Conservation (phyloP, 2,888 invertebrate species). For the Byasa hedistus region DNA sequence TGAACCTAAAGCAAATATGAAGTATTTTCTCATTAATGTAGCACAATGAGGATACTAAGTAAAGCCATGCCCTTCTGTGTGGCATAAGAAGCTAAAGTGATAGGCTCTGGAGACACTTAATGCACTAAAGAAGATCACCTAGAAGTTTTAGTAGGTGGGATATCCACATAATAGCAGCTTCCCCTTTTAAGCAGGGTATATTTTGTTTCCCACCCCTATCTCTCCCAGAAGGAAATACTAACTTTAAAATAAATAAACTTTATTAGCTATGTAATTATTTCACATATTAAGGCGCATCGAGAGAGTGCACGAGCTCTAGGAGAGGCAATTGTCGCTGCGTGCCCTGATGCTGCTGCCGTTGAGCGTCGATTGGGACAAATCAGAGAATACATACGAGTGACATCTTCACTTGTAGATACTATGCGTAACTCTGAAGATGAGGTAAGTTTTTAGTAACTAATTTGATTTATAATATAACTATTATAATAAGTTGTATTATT, state of each 20-base stretch:
- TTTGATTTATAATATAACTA: conserved; percentile 28
- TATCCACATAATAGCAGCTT: too few species aligned
- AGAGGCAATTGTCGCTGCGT: conserved; percentile 72
- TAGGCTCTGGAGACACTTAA: too few species aligned
- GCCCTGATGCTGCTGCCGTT: conserved; percentile 84
- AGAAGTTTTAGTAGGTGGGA: too few species aligned
- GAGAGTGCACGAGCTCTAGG: conserved; percentile 70
- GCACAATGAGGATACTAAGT: too few species aligned
- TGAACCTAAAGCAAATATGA: too few species aligned
- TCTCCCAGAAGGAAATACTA: too few species aligned
- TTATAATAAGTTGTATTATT: conserved; percentile 23
- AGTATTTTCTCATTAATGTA: too few species aligned
- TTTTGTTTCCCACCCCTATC: too few species aligned
- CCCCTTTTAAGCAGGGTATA: too few species aligned
- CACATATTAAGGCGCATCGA: conserved; percentile 54
- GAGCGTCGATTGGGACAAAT: conserved; percentile 85
- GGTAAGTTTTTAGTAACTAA: conserved; percentile 57
- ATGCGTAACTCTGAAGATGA: conserved; percentile 85
- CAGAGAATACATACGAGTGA: conserved; percentile 85
- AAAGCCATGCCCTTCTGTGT: too few species aligned
- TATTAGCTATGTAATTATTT: not conserved
- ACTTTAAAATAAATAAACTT: not conserved
- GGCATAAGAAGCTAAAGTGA: too few species aligned
- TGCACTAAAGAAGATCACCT: too few species aligned
- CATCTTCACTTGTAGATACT: conserved; percentile 84